These are phyloP conservation scores for Teleiodes luculella DNA, from an alignment of 2,888 invertebrate genomes.

Conservation along the genomic window DNA sequence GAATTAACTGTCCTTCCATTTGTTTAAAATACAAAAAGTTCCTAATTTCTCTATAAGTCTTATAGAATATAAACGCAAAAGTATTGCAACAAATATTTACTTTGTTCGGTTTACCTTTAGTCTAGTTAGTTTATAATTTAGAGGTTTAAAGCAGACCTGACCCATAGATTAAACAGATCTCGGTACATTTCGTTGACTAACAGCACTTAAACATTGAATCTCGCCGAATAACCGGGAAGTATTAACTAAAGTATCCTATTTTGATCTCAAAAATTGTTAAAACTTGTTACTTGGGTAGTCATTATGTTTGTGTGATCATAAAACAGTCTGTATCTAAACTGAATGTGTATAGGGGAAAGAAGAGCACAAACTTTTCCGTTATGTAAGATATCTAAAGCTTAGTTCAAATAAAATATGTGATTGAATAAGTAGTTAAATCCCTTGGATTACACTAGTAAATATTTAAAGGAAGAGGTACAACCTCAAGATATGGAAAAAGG, in stretches of 20 bases:
- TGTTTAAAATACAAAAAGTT: too few relatives aligned
- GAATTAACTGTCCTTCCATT: too few relatives aligned
- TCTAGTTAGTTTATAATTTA: conserved; percentile 41
- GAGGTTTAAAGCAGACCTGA: conserved; percentile 34
- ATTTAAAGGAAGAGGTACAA: background rate
- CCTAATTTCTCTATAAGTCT: background rate
- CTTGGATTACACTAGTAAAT: too few relatives aligned
- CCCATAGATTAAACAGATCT: conserved; percentile 38
- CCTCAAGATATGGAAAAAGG: too few relatives aligned
- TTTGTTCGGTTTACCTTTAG: conserved; percentile 30
- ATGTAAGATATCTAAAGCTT: too few relatives aligned
- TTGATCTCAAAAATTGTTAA: conserved; percentile 58
- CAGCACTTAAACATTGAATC: conserved; percentile 29
- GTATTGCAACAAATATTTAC: conserved; percentile 15
- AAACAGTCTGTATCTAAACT: background rate
- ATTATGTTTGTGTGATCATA: conserved; percentile 26
- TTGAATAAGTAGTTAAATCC: too few relatives aligned
- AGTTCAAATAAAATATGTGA: too few relatives aligned
- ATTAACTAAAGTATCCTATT: conserved; percentile 41
- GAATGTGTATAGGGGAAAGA: too few relatives aligned
- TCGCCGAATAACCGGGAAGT: conserved; percentile 16
- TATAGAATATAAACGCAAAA: background rate
- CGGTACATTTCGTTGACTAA: conserved; percentile 23
- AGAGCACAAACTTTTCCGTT: too few relatives aligned
- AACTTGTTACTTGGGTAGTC: conserved; percentile 58